Base-by-base conservation (phyloP, 2,888 invertebrate species). In the Euplexia lucipara region DNA sequence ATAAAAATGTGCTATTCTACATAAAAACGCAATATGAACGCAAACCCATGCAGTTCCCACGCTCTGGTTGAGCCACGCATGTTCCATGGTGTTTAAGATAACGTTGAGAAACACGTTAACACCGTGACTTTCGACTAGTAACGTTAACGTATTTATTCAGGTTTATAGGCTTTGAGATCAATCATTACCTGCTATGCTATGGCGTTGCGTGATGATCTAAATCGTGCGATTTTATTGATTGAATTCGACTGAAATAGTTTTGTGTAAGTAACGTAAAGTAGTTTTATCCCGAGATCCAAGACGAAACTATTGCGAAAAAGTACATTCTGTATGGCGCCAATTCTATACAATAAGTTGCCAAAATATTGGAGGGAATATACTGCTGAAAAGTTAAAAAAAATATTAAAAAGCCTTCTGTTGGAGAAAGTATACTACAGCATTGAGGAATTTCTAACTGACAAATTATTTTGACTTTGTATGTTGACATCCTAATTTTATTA, bases 41-140 rank as follows among this genome's bases (percentile, higher is more conserved):
- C 52, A 41, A 45, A 68, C 53, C 71, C 66, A 62, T 44, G 18
- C 8, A 14, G 22, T 77, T 80, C 80, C 53, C 80, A 80, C 80
- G 80, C 70, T 72, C 80, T 60, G 59, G 34, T 80, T 81, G 68
- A 81, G 73, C 65, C 74, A 74, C 59, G 57, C 63, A 48, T 54
- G 47, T 49, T 45, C 68, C 57, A 69, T 78, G 78, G 73, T 65
- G 61, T 68, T 44, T 22, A 20, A 12, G 32, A 10, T 8, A 14
- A 14, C 35, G 52, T 78, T 78, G 54, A n/a, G 72, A 51, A 75
- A 79, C 64, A 49, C 60, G 47, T 64, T 59, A 71, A 60, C 61
- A 56, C 63, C 57, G 63, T 59, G 39, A 34, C 58, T 69, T 56
- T 53, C 52, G 20, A 42, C 22, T 20, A 32, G 51, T 56, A 44